Base-by-base conservation (phyloP, 2,797 vertebrate genomes). In the Schizothorax lantsangensis region DNA sequence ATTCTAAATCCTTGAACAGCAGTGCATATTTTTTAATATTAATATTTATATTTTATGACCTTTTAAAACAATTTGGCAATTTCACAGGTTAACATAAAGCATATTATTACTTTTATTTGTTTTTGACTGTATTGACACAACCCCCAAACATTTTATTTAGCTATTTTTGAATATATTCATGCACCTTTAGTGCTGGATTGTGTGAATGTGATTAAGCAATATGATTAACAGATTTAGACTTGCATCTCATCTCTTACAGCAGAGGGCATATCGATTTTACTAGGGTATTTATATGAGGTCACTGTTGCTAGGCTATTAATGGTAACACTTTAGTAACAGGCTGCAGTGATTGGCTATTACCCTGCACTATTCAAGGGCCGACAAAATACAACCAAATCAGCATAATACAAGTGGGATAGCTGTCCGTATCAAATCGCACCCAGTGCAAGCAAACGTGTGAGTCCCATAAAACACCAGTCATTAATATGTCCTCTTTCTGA, bases 401-500 rank as follows among this genome's bases (percentile, higher is more conserved):
- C 45, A 73, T 74, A 69, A 81, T 57, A 71, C 26, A 79, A 49
- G 64, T 79, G 75, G 26, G 36, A 79, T 47, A 71, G 59, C 73
- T 78, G 73, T 49, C 23, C 3, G 3, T 54, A 78, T 59, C 66
- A 85, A 80, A 72, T 85, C 40, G 12, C 62, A 69, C 59, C 40
- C 12, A 68, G 33, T 49, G 59, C 47, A 66, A 77, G 21, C 26
- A 49, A 75, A 38, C 23, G 38, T 83, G 33, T 40, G 21, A 21
- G 12, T 66, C 26, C 10, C 62, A 36, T 52, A 72, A 82, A 71
- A 62, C n/a, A 26, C 49, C 33, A 57, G 23, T 52, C 40, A 81
- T 6, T 21, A 45, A 81, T 15, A 69, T 86, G 79, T n/a, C 80
- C 81, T 87, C 89, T 91, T 93, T 92, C 93, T 92, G 89, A 92